Conservation (phyloP, 2,888 invertebrate genomes). For the Melanargia galathea region DNA sequence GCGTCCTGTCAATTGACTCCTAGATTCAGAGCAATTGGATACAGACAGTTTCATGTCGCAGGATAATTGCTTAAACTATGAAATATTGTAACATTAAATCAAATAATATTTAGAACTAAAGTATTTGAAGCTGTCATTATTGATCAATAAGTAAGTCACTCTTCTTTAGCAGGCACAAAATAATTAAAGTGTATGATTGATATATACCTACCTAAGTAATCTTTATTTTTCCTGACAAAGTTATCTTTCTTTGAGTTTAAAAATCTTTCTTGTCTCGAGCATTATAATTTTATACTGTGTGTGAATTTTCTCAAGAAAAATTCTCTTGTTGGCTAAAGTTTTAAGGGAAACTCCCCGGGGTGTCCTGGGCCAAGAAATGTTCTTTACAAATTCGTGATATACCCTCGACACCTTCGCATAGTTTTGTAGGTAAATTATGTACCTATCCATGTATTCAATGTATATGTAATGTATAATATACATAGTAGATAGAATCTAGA, state of each 20-base stretch:
- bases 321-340: slow-evolving; percentile 6
- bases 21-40: slow-evolving; percentile 52
- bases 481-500: too few species aligned
- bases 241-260: not conserved
- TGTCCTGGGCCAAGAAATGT: slow-evolving; percentile 14
- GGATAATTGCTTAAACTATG: slow-evolving; percentile 63
- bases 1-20: slow-evolving; percentile 21
- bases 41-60: slow-evolving; percentile 45
- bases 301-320: slow-evolving; percentile 1
- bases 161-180: not conserved
- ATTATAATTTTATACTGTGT: not conserved
- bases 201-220: not conserved
- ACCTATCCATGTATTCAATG: not conserved
- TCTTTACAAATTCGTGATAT: slow-evolving; percentile 5
- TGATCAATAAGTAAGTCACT: not conserved
- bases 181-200: not conserved
- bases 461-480: too few species aligned
- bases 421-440: not conserved
- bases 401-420: not conserved
- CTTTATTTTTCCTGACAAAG: not conserved
- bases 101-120: slow-evolving; percentile 42
- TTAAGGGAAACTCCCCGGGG: slow-evolving; percentile 5
- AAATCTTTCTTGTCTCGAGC: not conserved
- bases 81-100: slow-evolving; percentile 55
- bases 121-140: not conserved